These are phyloP conservation scores for Argyrosomus regius DNA, from an alignment of 2,797 vertebrate species.

Conservation along the genomic window DNA sequence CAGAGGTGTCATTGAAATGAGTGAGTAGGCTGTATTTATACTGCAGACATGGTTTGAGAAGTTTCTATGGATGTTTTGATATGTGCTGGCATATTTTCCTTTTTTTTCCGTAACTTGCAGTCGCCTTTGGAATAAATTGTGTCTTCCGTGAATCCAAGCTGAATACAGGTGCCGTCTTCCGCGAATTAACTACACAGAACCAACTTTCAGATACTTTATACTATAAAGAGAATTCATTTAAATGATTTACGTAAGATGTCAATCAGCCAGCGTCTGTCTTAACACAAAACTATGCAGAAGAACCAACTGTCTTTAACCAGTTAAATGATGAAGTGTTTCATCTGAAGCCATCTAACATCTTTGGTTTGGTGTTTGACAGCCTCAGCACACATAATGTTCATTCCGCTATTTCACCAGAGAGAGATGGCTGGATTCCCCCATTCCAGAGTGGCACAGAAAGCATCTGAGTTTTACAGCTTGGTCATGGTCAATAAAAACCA, in stretches of 20 bases:
- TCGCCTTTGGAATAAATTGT: conserved; percentile 5
- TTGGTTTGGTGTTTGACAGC: conserved; percentile 40
- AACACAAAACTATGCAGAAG: conserved; percentile 5
- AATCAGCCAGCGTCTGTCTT: conserved; percentile 14
- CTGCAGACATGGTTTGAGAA: conserved; percentile 2
- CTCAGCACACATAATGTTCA: conserved; percentile 52
- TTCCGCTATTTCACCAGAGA: conserved; percentile 67
- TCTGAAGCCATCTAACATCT: conserved; percentile 46
- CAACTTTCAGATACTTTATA: background rate
- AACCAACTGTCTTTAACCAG: conserved; percentile 17
- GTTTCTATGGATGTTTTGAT: conserved; percentile 18
- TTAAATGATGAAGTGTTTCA: conserved; percentile 22
- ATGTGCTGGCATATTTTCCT: conserved; percentile 18
- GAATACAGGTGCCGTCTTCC: background rate
- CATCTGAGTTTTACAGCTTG: conserved; percentile 81
- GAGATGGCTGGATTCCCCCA: conserved; percentile 68
- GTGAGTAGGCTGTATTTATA: background rate
- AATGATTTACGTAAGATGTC: conserved; percentile 20
- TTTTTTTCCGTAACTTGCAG: background rate
- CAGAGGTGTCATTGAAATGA: conserved; percentile 15
- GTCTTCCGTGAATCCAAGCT: conserved; percentile 10
- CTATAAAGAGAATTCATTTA: background rate
- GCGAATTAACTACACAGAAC: background rate
- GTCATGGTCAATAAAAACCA: conserved; percentile 81
- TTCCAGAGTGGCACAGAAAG: conserved; percentile 78